A percentile compares a stretch with the other conserved stretches of the same genome.
Conservation (phyloP, 2,888 invertebrate genomes). For the Drosophila pseudotalamancana region DNA sequence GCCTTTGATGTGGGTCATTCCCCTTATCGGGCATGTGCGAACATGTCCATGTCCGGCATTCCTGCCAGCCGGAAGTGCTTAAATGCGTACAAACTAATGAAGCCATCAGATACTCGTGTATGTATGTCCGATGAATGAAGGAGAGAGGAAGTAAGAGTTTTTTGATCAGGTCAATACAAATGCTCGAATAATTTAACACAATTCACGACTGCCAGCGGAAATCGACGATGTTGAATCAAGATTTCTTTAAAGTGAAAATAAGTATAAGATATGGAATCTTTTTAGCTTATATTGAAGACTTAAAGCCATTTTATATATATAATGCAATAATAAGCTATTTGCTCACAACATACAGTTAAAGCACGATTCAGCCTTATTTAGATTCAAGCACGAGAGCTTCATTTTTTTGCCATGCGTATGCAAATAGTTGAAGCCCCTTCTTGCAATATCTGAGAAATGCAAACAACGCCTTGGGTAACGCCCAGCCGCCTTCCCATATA, state of each 20-base stretch:
- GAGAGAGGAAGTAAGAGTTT: background rate
- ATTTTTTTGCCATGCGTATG: slow-evolving; percentile 11
- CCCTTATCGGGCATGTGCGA: slow-evolving; percentile 5
- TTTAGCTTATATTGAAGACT: no score
- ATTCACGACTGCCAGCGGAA: background rate
- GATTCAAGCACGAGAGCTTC: background rate
- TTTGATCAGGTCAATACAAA: background rate
- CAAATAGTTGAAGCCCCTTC: slow-evolving; percentile 11
- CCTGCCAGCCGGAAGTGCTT: slow-evolving; percentile 2
- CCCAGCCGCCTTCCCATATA: slow-evolving; percentile 31
- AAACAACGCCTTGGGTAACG: background rate
- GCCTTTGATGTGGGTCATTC: slow-evolving; percentile 51
- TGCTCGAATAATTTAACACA: background rate
- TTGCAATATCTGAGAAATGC: slow-evolving; percentile 5
- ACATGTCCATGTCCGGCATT: background rate
- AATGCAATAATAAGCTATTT: background rate
- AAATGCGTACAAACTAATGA: slow-evolving; percentile 5
- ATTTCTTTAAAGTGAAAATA: background rate
- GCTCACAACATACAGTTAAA: background rate
- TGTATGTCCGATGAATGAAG: background rate
- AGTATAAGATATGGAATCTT: no score
- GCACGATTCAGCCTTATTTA: background rate
- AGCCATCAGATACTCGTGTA: background rate
- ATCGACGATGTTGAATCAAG: background rate
- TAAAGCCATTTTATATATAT: background rate